Evolutionary conservation across 2,797 vertebrate genomes (phyloP).

Genomic region (Perodicticus potto): DNA sequence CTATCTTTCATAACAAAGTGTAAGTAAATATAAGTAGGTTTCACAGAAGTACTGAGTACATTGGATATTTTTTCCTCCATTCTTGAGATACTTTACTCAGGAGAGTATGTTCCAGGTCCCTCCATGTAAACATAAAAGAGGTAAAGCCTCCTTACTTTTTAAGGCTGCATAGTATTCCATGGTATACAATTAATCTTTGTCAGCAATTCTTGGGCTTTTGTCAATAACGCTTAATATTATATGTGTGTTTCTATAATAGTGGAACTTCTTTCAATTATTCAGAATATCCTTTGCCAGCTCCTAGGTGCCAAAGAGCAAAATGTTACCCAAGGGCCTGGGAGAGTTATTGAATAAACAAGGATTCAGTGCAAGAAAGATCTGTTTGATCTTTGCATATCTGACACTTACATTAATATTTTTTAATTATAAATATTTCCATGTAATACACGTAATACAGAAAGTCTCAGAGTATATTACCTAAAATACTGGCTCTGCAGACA

Average conservation of each 20-base stretch:
- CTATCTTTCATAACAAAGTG: no score
- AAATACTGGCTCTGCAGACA: neutral
- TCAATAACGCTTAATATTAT: neutral
- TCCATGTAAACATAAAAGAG: no score
- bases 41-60: no score
- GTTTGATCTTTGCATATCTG: neutral
- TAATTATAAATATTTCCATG: constrained; percentile 30
- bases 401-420: neutral
- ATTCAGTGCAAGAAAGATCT: neutral
- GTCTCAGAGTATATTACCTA: neutral
- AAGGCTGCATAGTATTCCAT: no score
- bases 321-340: neutral
- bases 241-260: neutral
- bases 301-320: neutral
- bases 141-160: no score
- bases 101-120: no score
- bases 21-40: no score
- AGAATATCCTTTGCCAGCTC: neutral
- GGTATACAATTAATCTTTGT: neutral
- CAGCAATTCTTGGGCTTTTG: neutral
- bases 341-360: constrained; percentile 16
- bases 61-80: no score
- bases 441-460: constrained; percentile 16
- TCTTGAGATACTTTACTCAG: no score
- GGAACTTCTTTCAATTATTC: neutral